Evolutionary conservation across 30 jellyfish, hydroid and myxozoan genomes (phyloP), one percentile per base, ranked within the genome.

Genomic region (Aurelia aurita complex sp. Pacific): DNA sequence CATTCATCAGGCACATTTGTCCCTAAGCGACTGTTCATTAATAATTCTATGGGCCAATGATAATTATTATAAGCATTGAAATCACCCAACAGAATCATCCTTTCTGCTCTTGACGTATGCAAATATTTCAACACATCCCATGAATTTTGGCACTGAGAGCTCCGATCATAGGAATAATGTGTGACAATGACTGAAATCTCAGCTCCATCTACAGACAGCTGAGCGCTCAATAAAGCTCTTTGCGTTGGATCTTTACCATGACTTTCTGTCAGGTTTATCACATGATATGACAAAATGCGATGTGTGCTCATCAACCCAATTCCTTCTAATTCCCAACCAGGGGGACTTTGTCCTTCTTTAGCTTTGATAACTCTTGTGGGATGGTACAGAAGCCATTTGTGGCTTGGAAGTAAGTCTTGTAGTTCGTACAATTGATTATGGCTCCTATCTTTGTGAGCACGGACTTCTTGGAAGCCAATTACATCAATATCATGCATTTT

Each of bases 261-360:
- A 5, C 82, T 62, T 53, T 38, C 18, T 12, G 98, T 72, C 15
- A 91, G 64, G 64, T 91, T 85, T n/a, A 74, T 60, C 12, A 38
- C 84, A 76, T 86, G 91, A 14, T 73, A 66, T 43, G 89, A 85
- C 12, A 80, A 51, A 13, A 86, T 82, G 5, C 74, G 83, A 81
- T 85, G 91, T 46, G 61, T 85, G 69, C 98, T 91, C 50, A 91
- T 35, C 2, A 85, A n/a, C 5, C 98, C 98, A 23, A 91, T 75
- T 65, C 98, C 98, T 66, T 86, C 96, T 55, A 73, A 64, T 34
- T 91, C 96, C 98, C 98, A 91, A 0, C 98, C 98, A 14, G 97
- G 97, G 18, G 92, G 97, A 7, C 80, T 88, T 18, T 67, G 51
- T 16, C 67, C 90, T 2, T 52, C 76, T 11, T 64, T 35, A 14